These are phyloP conservation scores for Planiliza haematocheilus DNA, from an alignment of 2,113 vertebrate genomes.

Conservation along the genomic window DNA sequence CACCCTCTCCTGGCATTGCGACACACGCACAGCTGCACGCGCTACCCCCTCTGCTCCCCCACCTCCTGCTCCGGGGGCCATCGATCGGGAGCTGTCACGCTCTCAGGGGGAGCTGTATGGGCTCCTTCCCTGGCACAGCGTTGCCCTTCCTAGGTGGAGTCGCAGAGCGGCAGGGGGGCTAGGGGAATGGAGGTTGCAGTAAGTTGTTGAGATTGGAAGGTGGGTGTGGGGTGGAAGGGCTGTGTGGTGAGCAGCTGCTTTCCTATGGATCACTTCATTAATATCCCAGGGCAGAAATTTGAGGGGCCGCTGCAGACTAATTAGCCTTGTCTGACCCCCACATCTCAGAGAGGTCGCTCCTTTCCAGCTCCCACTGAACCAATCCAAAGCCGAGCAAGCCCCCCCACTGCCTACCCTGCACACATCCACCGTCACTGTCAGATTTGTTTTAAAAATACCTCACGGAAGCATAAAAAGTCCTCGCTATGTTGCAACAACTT, in stretches of 20 bases:
- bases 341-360: constrained; percentile 69
- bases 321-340: constrained; percentile 81
- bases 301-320: constrained; percentile 80
- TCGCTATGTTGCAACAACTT: constrained; percentile 17
- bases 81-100: constrained; percentile 73
- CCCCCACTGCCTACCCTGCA: constrained; percentile 39
- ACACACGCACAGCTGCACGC: constrained; percentile 70
- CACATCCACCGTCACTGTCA: constrained; percentile 41
- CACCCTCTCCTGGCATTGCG: constrained; percentile 78
- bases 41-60: constrained; percentile 51
- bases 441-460: not conserved
- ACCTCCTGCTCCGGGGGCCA: constrained; percentile 63
- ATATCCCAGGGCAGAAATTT: constrained; percentile 80
- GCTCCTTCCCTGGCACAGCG: constrained; percentile 62
- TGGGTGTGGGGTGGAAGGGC: constrained; percentile 16
- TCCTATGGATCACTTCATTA: constrained; percentile 83
- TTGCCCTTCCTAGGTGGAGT: constrained; percentile 67
- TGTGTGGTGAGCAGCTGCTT: constrained; percentile 76
- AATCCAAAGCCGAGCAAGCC: constrained; percentile 53
- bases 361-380: constrained; percentile 66
- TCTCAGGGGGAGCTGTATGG: constrained; percentile 52
- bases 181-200: constrained; percentile 47
- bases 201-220: constrained; percentile 43
- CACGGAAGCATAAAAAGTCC: constrained; percentile 14
- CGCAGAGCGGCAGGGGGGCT: constrained; percentile 52